Evolutionary conservation across 2,888 invertebrate genomes (phyloP).

Genomic region (Oscheius sp.): DNA sequence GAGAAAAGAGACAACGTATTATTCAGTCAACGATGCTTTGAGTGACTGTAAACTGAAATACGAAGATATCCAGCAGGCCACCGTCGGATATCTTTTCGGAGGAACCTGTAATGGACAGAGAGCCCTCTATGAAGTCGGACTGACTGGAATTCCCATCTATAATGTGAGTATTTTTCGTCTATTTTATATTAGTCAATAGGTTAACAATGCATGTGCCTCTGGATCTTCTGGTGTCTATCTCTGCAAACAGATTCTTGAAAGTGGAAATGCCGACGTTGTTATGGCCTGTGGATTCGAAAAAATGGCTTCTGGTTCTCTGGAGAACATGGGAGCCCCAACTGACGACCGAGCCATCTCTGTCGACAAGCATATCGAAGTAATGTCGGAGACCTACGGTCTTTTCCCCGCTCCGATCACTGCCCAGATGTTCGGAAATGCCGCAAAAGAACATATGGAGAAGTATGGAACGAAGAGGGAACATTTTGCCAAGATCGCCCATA

Average conservation of each 20-base stretch:
- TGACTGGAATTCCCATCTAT: conserved; percentile 94
- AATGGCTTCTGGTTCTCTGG: conserved; percentile 91
- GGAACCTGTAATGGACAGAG: conserved; percentile 83
- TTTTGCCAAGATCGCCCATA: conserved; percentile 95
- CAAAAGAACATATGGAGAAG: conserved; percentile 91
- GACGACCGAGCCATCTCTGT: conserved; percentile 84
- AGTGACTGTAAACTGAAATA: conserved; percentile 65
- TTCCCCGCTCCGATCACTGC: conserved; percentile 86
- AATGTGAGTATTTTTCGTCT: conserved; percentile 77
- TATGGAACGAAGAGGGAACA: conserved; percentile 90
- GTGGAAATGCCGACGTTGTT: conserved; percentile 85
- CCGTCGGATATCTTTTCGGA: conserved; percentile 73
- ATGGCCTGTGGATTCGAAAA: conserved; percentile 96
- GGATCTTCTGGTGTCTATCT: conserved; percentile 90
- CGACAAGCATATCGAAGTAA: conserved; percentile 75
- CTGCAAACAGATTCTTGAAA: conserved; percentile 90
- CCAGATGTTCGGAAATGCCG: conserved; percentile 96
- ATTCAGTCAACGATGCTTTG: too few relatives aligned
- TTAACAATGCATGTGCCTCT: conserved; percentile 97
- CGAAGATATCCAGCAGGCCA: conserved; percentile 84
- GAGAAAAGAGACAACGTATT: too few relatives aligned
- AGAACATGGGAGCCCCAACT: conserved; percentile 70
- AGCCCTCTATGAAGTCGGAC: conserved; percentile 89
- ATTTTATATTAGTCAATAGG: conserved; percentile 60
- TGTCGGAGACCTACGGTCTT: conserved; percentile 85